Evolutionary conservation across 2,113 vertebrate genomes (phyloP), one percentile per base, ranked within the genome.

Genomic region (Axis porcinus): DNA sequence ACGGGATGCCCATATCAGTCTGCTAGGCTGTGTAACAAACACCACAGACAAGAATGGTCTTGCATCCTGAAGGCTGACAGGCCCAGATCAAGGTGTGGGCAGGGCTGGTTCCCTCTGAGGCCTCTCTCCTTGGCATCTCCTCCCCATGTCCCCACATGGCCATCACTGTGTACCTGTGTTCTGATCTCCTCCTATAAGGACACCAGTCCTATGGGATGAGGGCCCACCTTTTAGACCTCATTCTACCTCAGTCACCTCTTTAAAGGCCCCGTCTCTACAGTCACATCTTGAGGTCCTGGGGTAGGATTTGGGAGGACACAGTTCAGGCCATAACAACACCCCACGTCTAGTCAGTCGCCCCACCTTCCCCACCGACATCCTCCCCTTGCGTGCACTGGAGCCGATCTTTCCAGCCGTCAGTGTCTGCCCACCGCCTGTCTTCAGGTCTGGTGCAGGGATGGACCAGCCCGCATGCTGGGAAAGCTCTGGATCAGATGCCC

Each of bases 1-100:
- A 14, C 1, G 28, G 19, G 52, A 45, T 0, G 0, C 14, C 54
- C 2, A 1, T 25, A 58, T 16, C 52, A 17, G 55, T 27, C 30
- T 7, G 17, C 89, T 0, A 3, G 21, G 55, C 89, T 60, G 33
- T 0, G 0, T 25, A n/a, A 58, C 54, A n/a, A 27, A 78, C 6
- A n/a, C 30, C 13, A 5, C 54, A 70, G 67, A 40, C 10, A 52
- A 82, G 30, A 10, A 52, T 21, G 11, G 64, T n/a, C 52, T 50
- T 55, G 52, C 6, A 1, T 15, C 67, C 50, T 57, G 70, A 54
- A 76, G 88, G 36, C 40, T 43, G 36, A 30, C 47, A 25, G 8
- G 17, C 43, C 40, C 19, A 25, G 54, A 33, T 11, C 67, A 28
- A 33, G 28, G 5, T 4, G 12, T 15, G 36, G 28, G 36, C 12